Evolutionary conservation across 2,888 invertebrate genomes (phyloP).

Genomic region (Cataglyphis rosenhaueri): DNA sequence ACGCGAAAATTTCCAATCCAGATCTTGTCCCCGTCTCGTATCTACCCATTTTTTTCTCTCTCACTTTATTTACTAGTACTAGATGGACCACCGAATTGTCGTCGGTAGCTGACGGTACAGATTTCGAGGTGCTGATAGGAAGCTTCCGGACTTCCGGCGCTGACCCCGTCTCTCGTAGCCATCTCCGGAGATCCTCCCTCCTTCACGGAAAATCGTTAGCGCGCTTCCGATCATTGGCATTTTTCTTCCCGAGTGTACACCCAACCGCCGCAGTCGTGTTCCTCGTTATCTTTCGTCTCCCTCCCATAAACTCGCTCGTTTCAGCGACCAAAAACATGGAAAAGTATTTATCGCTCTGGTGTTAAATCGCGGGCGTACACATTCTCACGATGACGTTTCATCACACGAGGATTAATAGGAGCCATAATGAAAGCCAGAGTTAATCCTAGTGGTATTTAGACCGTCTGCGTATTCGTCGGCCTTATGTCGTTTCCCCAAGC

Average conservation of each 20-base stretch:
- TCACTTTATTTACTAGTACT: conserved; percentile 48
- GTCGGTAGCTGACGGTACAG: conserved; percentile 81
- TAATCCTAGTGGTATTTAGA: conserved; percentile 22
- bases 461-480: conserved; percentile 67
- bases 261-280: conserved; percentile 1
- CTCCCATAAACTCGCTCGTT: conserved; percentile 8
- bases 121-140: conserved; percentile 82
- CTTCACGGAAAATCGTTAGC: conserved; percentile 61
- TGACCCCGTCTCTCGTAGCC: conserved; percentile 74
- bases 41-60: conserved; percentile 25
- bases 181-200: conserved; percentile 49
- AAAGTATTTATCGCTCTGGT: neutral
- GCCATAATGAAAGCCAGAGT: conserved; percentile 4
- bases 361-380: neutral
- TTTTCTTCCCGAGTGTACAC: conserved; percentile 46
- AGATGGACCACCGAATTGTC: conserved; percentile 55
- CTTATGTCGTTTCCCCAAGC: conserved; percentile 75
- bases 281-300: conserved; percentile 19
- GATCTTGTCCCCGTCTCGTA: neutral
- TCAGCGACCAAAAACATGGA: neutral
- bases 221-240: conserved; percentile 57
- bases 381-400: neutral
- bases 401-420: conserved; percentile 35
- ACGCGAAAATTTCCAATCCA: neutral
- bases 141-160: conserved; percentile 80